Conservation (phyloP, 2,113 vertebrate species). For the Microtus pennsylvanicus region DNA sequence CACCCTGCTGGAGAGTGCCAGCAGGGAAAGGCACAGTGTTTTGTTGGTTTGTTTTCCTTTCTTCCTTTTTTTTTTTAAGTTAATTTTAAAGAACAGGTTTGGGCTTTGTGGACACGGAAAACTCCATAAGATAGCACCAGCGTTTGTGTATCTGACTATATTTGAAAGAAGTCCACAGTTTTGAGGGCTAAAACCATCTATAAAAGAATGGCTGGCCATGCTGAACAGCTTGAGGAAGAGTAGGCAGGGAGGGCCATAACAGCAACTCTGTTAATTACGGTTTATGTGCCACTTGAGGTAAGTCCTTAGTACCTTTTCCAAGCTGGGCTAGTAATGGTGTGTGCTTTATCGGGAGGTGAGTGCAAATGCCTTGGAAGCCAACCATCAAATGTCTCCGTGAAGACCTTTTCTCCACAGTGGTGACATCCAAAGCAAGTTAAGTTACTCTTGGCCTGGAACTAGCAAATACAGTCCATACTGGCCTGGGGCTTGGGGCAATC, state of each 20-base stretch:
- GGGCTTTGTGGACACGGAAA: background rate
- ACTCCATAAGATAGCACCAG: background rate
- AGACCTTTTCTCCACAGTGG: conserved; percentile 31
- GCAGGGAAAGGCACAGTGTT: background rate
- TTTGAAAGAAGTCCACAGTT: background rate
- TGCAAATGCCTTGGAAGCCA: background rate
- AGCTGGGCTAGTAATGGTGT: conserved; percentile 2
- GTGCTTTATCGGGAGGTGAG: background rate
- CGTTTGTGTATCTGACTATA: background rate
- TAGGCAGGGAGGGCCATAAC: background rate
- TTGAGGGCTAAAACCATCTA: conserved; percentile 32
- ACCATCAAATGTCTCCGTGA: background rate
- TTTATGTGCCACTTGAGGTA: background rate
- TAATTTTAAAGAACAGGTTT: conserved; percentile 2
- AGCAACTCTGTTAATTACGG: background rate
- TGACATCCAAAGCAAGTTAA: conserved; percentile 20
- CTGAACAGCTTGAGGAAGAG: background rate
- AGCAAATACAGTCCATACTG: background rate
- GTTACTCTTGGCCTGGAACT: background rate
- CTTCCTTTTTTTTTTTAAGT: background rate
- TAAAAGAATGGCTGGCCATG: background rate
- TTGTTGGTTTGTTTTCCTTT: background rate
- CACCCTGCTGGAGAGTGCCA: background rate
- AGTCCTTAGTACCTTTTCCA: background rate
- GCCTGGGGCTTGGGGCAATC: background rate